Conservation (phyloP, 2,113 vertebrate genomes). For the Sinocyclocheilus anophthalmus region DNA sequence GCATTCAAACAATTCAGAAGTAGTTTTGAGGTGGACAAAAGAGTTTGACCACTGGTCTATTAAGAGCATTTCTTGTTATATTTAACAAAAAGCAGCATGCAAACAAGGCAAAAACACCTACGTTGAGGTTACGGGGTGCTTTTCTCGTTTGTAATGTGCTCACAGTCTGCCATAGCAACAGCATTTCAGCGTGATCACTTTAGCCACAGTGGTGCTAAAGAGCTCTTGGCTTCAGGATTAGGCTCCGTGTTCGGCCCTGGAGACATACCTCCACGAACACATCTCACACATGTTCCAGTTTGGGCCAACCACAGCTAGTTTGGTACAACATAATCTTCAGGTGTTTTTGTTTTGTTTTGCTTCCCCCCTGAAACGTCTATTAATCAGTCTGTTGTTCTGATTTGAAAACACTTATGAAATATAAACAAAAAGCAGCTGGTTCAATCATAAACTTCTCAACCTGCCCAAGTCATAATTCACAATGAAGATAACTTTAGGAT, state of each 20-base stretch:
- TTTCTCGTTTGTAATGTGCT: conserved; percentile 50
- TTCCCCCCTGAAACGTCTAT: not conserved
- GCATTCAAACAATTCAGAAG: conserved; percentile 60
- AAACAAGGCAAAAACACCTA: not conserved
- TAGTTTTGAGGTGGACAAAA: conserved; percentile 12
- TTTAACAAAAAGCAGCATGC: not conserved
- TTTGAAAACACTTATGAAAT: not conserved
- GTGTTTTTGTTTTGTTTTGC: not conserved
- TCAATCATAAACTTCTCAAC: not conserved
- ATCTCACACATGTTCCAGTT: not conserved
- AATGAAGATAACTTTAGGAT: not conserved
- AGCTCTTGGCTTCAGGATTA: conserved; percentile 62
- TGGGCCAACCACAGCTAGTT: not conserved
- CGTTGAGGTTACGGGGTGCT: not conserved
- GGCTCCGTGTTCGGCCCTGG: conserved; percentile 16
- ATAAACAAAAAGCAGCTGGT: not conserved
- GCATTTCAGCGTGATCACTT: conserved; percentile 69
- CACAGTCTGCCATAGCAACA: conserved; percentile 61
- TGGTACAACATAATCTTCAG: not conserved
- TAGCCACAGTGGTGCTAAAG: conserved; percentile 64
- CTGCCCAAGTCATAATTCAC: not conserved
- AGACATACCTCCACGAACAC: conserved; percentile 16
- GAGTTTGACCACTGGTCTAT: conserved; percentile 3
- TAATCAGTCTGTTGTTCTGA: not conserved
- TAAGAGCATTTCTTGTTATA: not conserved